A percentile compares a stretch with the other conserved stretches of the same genome.
Conservation (phyloP, 2,797 vertebrate species). For the Poecilia wingei region DNA sequence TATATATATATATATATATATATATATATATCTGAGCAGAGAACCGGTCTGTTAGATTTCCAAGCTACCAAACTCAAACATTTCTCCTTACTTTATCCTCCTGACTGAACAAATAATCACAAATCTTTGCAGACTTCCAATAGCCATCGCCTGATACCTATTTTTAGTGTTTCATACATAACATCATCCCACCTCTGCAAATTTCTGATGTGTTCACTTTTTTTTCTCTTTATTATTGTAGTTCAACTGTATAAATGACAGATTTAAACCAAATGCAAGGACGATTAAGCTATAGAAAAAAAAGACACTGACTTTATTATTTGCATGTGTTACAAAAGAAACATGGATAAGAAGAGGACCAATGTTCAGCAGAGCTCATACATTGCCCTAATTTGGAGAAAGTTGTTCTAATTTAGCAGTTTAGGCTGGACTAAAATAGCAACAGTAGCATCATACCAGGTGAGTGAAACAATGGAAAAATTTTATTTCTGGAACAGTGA, state of each 20-base stretch:
- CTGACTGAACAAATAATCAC: not conserved
- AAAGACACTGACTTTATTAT: not conserved
- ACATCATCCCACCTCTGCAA: not conserved
- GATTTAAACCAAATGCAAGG: not conserved
- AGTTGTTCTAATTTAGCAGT: constrained; percentile 10
- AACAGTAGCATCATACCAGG: constrained; percentile 27
- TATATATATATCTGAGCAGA: too few relatives aligned
- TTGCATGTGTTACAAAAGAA: constrained; percentile 22
- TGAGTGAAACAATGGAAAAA: constrained; percentile 24
- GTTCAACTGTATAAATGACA: not conserved
- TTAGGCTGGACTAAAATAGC: constrained; percentile 17
- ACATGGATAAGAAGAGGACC: constrained; percentile 19
- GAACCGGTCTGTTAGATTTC: not conserved
- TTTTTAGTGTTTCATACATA: not conserved
- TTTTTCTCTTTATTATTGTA: not conserved
- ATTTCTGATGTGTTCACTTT: not conserved
- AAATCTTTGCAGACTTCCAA: not conserved
- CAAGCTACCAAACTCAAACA: not conserved
- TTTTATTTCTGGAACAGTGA: constrained; percentile 35
- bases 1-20: too few relatives aligned
- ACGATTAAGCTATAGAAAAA: not conserved
- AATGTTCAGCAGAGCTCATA: not conserved
- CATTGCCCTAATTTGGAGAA: not conserved
- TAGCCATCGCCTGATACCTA: not conserved
- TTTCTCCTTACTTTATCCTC: not conserved